Percentiles rank a stretch among this genome's conserved stretches.
These are phyloP conservation scores for Leuctra nigra DNA, from an alignment of 2,888 invertebrate genomes.

Conservation along the genomic window DNA sequence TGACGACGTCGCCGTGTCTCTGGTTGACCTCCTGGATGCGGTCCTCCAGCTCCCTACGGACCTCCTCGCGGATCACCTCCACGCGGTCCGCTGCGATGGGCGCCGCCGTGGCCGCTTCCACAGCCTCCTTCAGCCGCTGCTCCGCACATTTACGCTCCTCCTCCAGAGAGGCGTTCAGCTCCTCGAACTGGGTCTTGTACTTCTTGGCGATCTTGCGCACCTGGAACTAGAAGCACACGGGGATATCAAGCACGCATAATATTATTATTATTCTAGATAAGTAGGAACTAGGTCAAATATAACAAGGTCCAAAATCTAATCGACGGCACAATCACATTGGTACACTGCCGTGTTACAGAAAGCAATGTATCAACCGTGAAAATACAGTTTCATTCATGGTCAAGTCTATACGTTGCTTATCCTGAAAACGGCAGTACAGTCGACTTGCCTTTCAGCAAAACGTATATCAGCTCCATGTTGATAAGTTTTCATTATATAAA, in stretches of 20 bases:
- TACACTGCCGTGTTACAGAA: too few relatives aligned
- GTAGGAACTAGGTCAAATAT: too few relatives aligned
- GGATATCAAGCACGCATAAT: constrained; percentile 31
- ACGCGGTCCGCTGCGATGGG: constrained; percentile 38
- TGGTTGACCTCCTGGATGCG: constrained; percentile 41
- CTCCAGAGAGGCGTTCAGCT: constrained; percentile 59
- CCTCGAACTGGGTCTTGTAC: constrained; percentile 81
- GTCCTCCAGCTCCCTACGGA: constrained; percentile 42
- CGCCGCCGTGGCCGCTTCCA: constrained; percentile 38
- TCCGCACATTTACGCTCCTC: constrained; percentile 50
- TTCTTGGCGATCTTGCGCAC: constrained; percentile 87
- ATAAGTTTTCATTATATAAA: too few relatives aligned
- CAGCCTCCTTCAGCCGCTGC: constrained; percentile 39
- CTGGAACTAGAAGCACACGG: too few relatives aligned
- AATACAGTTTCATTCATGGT: too few relatives aligned
- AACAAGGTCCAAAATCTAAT: too few relatives aligned
- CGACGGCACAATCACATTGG: too few relatives aligned
- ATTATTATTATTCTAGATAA: background rate
- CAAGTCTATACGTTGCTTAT: too few relatives aligned
- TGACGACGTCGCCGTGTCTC: constrained; percentile 41
- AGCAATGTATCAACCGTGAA: too few relatives aligned
- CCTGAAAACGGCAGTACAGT: too few relatives aligned
- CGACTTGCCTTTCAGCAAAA: too few relatives aligned
- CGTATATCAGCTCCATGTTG: too few relatives aligned
- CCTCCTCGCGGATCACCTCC: constrained; percentile 44